Conservation (phyloP, 2,797 vertebrate species). For the Natrix natrix region DNA sequence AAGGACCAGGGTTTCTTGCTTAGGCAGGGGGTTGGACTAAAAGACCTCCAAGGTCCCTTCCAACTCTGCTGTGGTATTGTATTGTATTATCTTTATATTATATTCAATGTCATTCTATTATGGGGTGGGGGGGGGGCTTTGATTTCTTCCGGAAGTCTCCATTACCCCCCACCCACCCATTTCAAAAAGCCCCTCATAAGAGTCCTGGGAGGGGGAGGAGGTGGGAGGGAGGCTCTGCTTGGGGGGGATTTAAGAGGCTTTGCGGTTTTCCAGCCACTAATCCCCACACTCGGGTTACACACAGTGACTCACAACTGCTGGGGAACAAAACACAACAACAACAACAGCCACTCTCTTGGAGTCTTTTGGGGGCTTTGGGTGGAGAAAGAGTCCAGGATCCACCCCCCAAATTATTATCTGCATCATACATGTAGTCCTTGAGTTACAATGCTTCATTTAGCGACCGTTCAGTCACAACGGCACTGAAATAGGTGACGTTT, state of each 20-base stretch:
- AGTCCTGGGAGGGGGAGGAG: neutral
- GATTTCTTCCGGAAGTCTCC: neutral
- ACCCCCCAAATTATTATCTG: neutral
- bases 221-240: neutral
- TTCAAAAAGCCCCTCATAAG: neutral
- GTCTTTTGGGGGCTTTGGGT: neutral
- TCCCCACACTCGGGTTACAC: neutral
- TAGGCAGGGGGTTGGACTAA: too few relatives aligned
- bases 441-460: neutral
- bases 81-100: too few relatives aligned
- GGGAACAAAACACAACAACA: neutral
- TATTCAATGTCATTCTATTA: too few relatives aligned
- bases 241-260: neutral
- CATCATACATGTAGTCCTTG: neutral
- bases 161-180: neutral
- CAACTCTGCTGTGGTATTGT: too few relatives aligned
- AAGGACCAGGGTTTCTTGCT: too few relatives aligned
- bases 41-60: too few relatives aligned
- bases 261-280: neutral
- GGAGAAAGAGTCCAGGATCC: neutral
- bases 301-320: neutral
- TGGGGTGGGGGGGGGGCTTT: neutral
- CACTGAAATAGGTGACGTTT: neutral
- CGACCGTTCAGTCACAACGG: neutral
- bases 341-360: neutral